A percentile compares a stretch with the other conserved stretches of the same genome.
phyloP scores from a whole-genome alignment of 2,888 invertebrate genomes.

The Syrista parreyssii region DNA sequence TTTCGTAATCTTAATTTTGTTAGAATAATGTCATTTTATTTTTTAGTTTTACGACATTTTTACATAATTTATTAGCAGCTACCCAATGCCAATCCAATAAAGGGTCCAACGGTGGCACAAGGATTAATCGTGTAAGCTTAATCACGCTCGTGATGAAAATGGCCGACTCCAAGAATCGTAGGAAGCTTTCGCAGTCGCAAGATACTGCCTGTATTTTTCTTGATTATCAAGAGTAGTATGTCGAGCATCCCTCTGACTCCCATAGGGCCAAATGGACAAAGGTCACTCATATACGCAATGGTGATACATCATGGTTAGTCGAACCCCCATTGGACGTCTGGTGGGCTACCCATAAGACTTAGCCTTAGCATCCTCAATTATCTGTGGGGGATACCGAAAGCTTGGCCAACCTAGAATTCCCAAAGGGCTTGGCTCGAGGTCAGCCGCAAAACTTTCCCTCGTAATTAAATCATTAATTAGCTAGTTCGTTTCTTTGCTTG shows the following conservation, averaged over 20 bases:
- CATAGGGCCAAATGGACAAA: constrained; percentile 48
- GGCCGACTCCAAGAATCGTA: background rate
- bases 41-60: no score
- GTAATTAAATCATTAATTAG: constrained; percentile 62
- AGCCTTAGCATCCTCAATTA: constrained; percentile 58
- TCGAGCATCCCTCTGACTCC: constrained; percentile 46
- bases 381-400: constrained; percentile 35
- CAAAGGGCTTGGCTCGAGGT: constrained; percentile 35
- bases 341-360: constrained; percentile 47
- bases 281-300: constrained; percentile 58
- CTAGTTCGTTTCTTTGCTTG: constrained; percentile 35
- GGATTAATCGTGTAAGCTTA: background rate
- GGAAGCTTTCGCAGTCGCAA: background rate
- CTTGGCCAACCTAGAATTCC: constrained; percentile 27
- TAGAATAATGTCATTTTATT: no score
- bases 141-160: background rate
- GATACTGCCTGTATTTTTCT: background rate
- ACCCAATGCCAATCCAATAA: background rate
- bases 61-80: background rate
- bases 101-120: background rate
- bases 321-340: constrained; percentile 27
- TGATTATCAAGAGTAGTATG: background rate
- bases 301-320: constrained; percentile 61
- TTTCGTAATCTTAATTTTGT: background rate
- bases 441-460: constrained; percentile 52